phyloP scores from a whole-genome alignment of 2,888 invertebrate species.

The Cephus rjabovi region DNA sequence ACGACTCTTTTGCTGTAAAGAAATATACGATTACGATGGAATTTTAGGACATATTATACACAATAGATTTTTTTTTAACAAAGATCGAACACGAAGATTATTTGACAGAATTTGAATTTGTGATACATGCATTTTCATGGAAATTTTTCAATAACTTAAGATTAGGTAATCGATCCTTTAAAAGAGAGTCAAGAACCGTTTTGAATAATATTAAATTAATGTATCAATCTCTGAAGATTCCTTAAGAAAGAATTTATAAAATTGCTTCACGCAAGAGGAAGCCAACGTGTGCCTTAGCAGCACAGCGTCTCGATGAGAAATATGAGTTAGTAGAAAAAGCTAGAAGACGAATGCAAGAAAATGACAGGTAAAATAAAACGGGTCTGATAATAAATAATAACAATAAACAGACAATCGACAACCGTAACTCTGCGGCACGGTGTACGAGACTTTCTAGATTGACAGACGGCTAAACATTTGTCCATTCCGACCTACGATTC shows the following conservation, averaged over 20 bases:
- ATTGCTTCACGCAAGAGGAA: background rate
- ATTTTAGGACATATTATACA: too few relatives aligned
- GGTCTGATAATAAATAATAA: constrained; percentile 43
- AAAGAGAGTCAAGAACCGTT: background rate
- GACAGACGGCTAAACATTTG: constrained; percentile 28
- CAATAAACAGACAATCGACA: constrained; percentile 38
- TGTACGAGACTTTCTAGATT: constrained; percentile 29
- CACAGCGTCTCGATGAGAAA: background rate
- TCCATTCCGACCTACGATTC: constrained; percentile 4
- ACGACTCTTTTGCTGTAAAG: constrained; percentile 52
- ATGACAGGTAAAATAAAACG: constrained; percentile 35
- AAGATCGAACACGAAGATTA: background rate
- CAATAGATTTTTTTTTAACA: background rate
- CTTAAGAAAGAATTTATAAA: background rate
- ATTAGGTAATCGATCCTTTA: background rate
- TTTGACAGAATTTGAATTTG: too few relatives aligned
- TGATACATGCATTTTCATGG: too few relatives aligned
- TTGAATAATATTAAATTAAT: background rate
- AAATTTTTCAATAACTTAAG: too few relatives aligned
- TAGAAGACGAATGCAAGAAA: background rate
- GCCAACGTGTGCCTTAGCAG: background rate
- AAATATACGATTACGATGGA: background rate
- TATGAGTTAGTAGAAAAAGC: background rate
- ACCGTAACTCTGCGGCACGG: constrained; percentile 22
- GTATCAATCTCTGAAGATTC: background rate